A percentile compares a stretch with the other conserved stretches of the same genome.
Evolutionary conservation across 2,797 vertebrate species (phyloP).

Genomic region (Centroberyx gerrardi): DNA sequence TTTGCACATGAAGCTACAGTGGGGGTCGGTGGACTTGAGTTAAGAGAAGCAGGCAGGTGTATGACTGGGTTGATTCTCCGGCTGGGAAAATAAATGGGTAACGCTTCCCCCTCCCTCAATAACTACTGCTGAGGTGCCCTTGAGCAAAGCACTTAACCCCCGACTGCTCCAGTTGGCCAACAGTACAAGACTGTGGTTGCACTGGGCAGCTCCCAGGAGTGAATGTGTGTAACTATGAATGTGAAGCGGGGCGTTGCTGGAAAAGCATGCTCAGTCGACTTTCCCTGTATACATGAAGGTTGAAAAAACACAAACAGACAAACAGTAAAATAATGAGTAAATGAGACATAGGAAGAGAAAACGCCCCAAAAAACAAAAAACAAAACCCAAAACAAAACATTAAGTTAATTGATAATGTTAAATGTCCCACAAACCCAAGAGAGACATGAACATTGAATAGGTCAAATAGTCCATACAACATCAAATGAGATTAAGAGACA

Average conservation of each 20-base stretch:
- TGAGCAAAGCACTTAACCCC: constrained; percentile 14
- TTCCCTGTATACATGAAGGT: neutral
- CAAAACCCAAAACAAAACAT: no score
- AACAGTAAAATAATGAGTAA: constrained; percentile 5
- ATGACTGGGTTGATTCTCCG: no score
- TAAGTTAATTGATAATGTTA: neutral
- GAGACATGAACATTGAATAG: neutral
- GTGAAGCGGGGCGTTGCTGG: neutral
- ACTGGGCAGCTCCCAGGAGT: constrained; percentile 5
- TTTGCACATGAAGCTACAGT: no score
- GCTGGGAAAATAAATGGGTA: constrained; percentile 15
- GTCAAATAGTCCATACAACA: neutral
- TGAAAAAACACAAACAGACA: neutral
- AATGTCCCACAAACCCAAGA: constrained; percentile 1
- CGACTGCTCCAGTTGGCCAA: constrained; percentile 4
- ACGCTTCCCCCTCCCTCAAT: constrained; percentile 7
- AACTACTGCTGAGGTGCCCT: constrained; percentile 27
- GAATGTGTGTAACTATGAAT: no score
- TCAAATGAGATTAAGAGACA: constrained; percentile 8
- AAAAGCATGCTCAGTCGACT: neutral
- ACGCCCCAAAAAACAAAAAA: constrained; percentile 10
- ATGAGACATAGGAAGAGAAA: neutral
- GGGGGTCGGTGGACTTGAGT: no score
- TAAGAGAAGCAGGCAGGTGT: no score
- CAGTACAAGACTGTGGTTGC: neutral